Evolutionary conservation across 2,888 invertebrate species (phyloP).

Genomic region (Drosophila mettleri): DNA sequence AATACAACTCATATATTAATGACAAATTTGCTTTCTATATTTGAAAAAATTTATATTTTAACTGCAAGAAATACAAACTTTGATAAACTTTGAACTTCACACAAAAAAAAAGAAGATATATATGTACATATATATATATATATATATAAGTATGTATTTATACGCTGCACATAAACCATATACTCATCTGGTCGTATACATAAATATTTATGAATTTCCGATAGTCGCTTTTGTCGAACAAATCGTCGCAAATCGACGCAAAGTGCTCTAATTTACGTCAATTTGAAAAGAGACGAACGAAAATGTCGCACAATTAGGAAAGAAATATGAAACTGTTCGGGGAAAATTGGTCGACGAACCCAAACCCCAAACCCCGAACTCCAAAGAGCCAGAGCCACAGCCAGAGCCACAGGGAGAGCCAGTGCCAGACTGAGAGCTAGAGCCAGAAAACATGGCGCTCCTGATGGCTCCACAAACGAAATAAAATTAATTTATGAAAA

Average conservation of each 20-base stretch:
- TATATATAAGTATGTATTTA: background rate
- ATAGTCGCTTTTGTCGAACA: slow-evolving; percentile 57
- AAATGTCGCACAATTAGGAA: slow-evolving; percentile 73
- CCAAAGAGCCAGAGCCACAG: background rate
- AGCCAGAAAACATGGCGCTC: slow-evolving; percentile 45
- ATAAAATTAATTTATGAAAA: slow-evolving; percentile 82
- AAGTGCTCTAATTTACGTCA: slow-evolving; percentile 79
- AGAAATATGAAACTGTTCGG: slow-evolving; percentile 70
- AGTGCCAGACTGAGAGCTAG: background rate
- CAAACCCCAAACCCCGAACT: slow-evolving; percentile 1
- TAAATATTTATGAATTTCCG: slow-evolving; percentile 74
- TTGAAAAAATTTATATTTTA: too few species aligned
- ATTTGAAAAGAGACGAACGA: slow-evolving; percentile 60
- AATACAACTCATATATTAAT: too few species aligned
- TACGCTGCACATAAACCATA: slow-evolving; percentile 37
- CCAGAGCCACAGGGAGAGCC: background rate
- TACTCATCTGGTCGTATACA: slow-evolving; percentile 51
- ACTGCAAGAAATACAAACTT: too few species aligned
- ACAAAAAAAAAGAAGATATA: background rate
- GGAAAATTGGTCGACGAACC: slow-evolving; percentile 46
- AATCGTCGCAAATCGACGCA: slow-evolving; percentile 76
- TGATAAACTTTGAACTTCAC: too few species aligned
- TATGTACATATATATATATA: background rate
- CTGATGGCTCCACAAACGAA: slow-evolving; percentile 68
- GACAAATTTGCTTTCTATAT: too few species aligned